Evolutionary conservation across 2,888 invertebrate species (phyloP).

Genomic region (Lacanobia oleracea): DNA sequence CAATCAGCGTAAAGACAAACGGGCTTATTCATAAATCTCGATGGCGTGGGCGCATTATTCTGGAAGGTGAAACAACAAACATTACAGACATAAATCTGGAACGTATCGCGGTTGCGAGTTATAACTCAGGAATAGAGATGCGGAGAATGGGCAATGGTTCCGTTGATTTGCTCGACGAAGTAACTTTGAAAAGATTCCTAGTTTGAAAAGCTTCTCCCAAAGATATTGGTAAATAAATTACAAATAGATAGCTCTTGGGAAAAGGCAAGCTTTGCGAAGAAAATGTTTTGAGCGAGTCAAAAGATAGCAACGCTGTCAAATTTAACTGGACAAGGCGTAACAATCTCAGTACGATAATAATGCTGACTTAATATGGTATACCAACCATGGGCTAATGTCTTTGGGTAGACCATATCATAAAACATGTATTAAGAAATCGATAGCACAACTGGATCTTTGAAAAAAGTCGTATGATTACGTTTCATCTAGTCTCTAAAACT

Average conservation of each 20-base stretch:
- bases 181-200: neutral
- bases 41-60: conserved; percentile 86
- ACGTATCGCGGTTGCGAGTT: conserved; percentile 87
- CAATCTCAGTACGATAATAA: no score
- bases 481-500: neutral
- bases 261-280: no score
- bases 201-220: no score
- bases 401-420: no score
- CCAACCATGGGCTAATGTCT: no score
- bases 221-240: no score
- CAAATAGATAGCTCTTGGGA: no score
- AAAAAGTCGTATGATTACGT: neutral
- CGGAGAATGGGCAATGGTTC: conserved; percentile 7
- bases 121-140: conserved; percentile 72
- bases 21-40: conserved; percentile 89
- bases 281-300: no score
- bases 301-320: no score
- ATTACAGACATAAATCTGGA: conserved; percentile 90
- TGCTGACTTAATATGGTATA: no score
- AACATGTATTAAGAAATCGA: no score
- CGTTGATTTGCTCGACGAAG: neutral
- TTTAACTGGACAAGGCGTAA: no score
- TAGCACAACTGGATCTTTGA: neutral
- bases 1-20: conserved; percentile 84
- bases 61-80: conserved; percentile 90